Evolutionary conservation across 1,140 invertebrate genomes (phyloP).

Genomic region (Oncopeltus fasciatus): DNA sequence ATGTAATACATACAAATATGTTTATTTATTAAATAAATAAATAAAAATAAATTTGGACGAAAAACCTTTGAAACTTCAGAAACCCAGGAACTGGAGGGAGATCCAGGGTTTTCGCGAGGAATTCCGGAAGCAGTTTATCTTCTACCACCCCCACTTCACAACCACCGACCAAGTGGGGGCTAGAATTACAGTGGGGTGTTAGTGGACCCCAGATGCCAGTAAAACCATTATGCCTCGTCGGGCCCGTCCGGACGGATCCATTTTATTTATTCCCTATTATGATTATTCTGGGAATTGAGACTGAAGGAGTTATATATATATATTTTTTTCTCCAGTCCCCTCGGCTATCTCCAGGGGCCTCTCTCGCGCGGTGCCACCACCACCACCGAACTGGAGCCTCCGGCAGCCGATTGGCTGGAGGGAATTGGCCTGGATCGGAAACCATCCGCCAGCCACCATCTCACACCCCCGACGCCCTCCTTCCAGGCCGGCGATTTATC

Average conservation of each 20-base stretch:
- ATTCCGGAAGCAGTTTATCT: too few species aligned
- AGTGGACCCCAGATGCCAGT: slow-evolving; percentile 11
- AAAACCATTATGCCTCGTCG: slow-evolving; percentile 11
- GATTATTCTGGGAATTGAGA: slow-evolving; percentile 11
- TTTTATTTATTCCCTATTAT: slow-evolving; percentile 11
- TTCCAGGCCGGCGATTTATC: not conserved
- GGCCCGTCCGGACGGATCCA: not conserved
- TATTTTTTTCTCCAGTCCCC: not conserved
- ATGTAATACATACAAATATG: too few species aligned
- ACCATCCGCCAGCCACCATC: too few species aligned
- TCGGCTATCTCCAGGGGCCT: not conserved
- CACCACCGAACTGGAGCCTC: too few species aligned
- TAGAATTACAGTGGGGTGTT: slow-evolving; percentile 4
- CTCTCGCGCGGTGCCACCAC: not conserved
- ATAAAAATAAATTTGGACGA: too few species aligned
- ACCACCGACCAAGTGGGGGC: too few species aligned
- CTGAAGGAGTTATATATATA: not conserved
- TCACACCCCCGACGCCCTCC: not conserved
- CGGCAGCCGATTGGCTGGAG: not conserved
- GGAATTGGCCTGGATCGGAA: too few species aligned
- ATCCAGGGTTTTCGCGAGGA: too few species aligned
- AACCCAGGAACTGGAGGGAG: too few species aligned
- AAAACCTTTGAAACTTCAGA: too few species aligned
- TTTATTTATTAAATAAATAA: too few species aligned
- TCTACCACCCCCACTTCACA: too few species aligned